Conservation (phyloP, 1,140 invertebrate genomes). For the Phthorimaea operculella region DNA sequence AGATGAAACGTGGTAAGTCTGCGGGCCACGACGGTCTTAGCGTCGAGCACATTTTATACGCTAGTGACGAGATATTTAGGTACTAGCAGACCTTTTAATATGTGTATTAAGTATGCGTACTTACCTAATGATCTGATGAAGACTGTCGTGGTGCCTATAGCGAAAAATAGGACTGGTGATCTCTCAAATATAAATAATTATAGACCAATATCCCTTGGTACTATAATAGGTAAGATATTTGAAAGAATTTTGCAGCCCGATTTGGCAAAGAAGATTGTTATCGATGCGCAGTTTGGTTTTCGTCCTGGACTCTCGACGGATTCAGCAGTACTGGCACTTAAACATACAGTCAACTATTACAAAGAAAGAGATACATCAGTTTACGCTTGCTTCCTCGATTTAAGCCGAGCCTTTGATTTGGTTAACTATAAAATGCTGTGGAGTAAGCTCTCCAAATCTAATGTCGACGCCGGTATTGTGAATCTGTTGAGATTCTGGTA, state of each 20-base stretch:
- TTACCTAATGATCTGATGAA: not conserved
- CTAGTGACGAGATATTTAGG: not conserved
- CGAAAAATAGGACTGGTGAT: slow-evolving; percentile 6
- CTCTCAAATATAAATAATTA: not conserved
- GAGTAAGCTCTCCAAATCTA: not conserved
- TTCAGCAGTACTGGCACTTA: not conserved
- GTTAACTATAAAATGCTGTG: slow-evolving; percentile 5
- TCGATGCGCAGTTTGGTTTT: slow-evolving; percentile 5
- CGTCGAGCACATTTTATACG: slow-evolving; percentile 2
- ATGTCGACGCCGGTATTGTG: not conserved
- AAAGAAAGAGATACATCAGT: not conserved
- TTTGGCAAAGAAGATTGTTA: not conserved
- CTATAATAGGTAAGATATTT: not conserved
- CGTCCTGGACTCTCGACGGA: slow-evolving; percentile 4
- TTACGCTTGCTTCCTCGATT: slow-evolving; percentile 4
- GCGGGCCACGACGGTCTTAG: slow-evolving; percentile 4
- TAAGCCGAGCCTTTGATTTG: slow-evolving; percentile 2
- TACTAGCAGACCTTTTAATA: not conserved
- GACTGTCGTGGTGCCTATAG: slow-evolving; percentile 4
- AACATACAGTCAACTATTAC: slow-evolving; percentile 1
- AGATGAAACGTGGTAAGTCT: slow-evolving; percentile 4
- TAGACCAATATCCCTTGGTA: slow-evolving; percentile 5
- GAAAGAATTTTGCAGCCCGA: not conserved
- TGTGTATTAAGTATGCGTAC: not conserved
- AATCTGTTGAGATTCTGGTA: slow-evolving; percentile 3